Evolutionary conservation across 2,888 invertebrate species (phyloP).

Genomic region (Orthosia incerta): DNA sequence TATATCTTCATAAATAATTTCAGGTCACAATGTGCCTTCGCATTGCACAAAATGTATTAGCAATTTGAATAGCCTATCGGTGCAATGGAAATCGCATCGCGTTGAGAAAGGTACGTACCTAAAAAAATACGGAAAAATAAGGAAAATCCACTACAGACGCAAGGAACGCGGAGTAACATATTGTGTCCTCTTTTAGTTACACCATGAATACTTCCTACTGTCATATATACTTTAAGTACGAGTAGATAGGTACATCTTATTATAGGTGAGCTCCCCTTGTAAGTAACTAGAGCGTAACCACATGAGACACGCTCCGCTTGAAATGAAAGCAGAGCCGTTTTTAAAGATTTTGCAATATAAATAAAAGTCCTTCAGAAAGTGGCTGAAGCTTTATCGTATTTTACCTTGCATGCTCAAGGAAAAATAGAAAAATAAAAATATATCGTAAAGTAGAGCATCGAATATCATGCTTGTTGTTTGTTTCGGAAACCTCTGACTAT

Average conservation of each 20-base stretch:
- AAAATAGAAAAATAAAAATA: background rate
- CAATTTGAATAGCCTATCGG: too few species aligned
- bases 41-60: too few species aligned
- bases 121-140: too few species aligned
- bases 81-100: too few species aligned
- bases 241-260: background rate
- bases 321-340: constrained; percentile 20
- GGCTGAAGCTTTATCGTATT: background rate
- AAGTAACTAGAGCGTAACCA: constrained; percentile 48
- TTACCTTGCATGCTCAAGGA: background rate
- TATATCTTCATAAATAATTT: too few species aligned
- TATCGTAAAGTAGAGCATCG: background rate
- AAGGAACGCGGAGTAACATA: background rate
- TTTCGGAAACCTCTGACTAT: too few species aligned
- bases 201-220: background rate
- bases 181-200: background rate
- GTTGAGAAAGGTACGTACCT: too few species aligned
- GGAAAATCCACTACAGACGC: too few species aligned
- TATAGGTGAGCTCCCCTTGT: background rate
- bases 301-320: constrained; percentile 26
- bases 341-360: constrained; percentile 26
- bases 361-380: constrained; percentile 17
- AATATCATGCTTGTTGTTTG: background rate
- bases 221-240: background rate
- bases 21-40: too few species aligned